A percentile compares a stretch with the other conserved stretches of the same genome.
Conservation (phyloP, 2,888 invertebrate species). For the Aquatica leii region DNA sequence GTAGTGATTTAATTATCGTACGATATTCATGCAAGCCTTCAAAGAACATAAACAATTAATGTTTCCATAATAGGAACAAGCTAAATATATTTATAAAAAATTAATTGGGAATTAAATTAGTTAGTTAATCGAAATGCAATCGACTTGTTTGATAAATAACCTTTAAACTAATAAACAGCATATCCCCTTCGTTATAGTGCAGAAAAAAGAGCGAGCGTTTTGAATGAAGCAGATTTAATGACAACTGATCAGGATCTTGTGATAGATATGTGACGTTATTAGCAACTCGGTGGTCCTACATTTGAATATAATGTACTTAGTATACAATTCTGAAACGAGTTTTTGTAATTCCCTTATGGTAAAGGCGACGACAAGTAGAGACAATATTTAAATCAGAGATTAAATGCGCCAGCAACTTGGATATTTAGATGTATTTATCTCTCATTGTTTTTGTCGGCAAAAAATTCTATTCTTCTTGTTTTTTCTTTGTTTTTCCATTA, state of each 20-base stretch:
- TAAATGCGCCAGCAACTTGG: slow-evolving; percentile 45
- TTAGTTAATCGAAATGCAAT: neutral
- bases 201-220: slow-evolving; percentile 15
- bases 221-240: slow-evolving; percentile 20
- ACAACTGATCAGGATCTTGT: slow-evolving; percentile 26
- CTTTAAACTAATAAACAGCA: neutral
- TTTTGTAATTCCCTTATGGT: slow-evolving; percentile 44
- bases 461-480: slow-evolving; percentile 49
- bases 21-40: neutral
- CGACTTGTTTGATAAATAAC: slow-evolving; percentile 7
- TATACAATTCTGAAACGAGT: slow-evolving; percentile 42
- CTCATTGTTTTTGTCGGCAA: slow-evolving; percentile 52
- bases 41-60: slow-evolving; percentile 7
- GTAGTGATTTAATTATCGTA: too few species aligned
- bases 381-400: slow-evolving; percentile 41
- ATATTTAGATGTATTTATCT: slow-evolving; percentile 55
- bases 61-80: slow-evolving; percentile 7
- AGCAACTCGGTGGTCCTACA: slow-evolving; percentile 56
- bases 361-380: slow-evolving; percentile 39
- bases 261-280: slow-evolving; percentile 56
- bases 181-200: slow-evolving; percentile 19
- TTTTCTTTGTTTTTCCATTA: slow-evolving; percentile 50
- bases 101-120: slow-evolving; percentile 20
- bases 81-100: slow-evolving; percentile 10
- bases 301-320: slow-evolving; percentile 58